Percentiles rank a stretch among this genome's conserved stretches.
phyloP scores from a whole-genome alignment of 2,888 invertebrate species.

The Elaeidobius kamerunicus region DNA sequence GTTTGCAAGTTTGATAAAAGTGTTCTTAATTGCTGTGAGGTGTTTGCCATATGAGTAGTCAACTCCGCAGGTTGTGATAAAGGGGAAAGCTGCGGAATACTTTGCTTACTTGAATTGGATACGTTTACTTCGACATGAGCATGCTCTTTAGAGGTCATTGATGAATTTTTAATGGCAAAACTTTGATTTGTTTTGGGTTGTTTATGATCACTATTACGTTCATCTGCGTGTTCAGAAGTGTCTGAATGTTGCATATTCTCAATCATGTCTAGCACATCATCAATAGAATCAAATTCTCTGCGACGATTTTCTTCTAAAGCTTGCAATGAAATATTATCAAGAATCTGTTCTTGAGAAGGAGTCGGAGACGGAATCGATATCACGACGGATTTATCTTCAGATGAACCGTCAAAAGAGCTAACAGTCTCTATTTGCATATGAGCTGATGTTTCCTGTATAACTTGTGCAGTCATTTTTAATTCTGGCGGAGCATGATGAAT shows the following conservation, averaged over 20 bases:
- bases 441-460: conserved; percentile 45
- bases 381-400: conserved; percentile 62
- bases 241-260: conserved; percentile 56
- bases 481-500: conserved; percentile 47
- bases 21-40: conserved; percentile 64
- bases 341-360: conserved; percentile 61
- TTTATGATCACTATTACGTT: conserved; percentile 31
- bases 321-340: conserved; percentile 62
- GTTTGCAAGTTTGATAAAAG: conserved; percentile 65
- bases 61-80: conserved; percentile 69
- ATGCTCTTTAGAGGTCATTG: conserved; percentile 7
- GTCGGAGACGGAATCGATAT: conserved; percentile 66
- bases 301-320: conserved; percentile 53
- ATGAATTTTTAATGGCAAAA: conserved; percentile 5
- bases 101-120: conserved; percentile 37
- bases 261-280: conserved; percentile 68
- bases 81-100: conserved; percentile 66
- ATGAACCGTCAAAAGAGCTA: conserved; percentile 56
- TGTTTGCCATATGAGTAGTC: conserved; percentile 69
- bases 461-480: conserved; percentile 49
- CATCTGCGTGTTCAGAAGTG: conserved; percentile 7
- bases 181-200: conserved; percentile 1
- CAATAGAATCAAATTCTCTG: conserved; percentile 61
- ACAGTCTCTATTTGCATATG: conserved; percentile 52
- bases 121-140: conserved; percentile 33